Evolutionary conservation across 2,113 vertebrate species (phyloP), one percentile per base, ranked within the genome.

Genomic region (Oncorhynchus mykiss): DNA sequence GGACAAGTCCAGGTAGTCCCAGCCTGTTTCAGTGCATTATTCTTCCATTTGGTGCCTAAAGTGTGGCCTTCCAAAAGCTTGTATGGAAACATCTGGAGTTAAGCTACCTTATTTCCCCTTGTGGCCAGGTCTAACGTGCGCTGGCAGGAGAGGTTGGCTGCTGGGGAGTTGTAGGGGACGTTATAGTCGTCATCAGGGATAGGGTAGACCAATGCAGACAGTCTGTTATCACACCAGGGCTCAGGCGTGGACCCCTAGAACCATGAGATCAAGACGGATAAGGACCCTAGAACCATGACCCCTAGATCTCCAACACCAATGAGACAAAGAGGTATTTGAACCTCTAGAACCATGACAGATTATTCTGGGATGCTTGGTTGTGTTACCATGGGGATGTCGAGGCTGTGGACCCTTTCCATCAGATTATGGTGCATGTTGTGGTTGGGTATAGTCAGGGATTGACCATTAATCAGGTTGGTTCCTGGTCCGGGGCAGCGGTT

Each of bases 361-460:
- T 45, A 45, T 1, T 45, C 39, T 45, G 39, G 39, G 39, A 45
- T 45, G 39, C 39, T 9, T 45, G 39, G 39, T 45, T 11, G 9
- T 45, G 39, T 11, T 57, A 87, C 93, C 14, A 86, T 80, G 0
- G 94, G 88, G 1, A 82, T 88, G 62, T 95, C 92, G 0, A 95
- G 81, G 27, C 93, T 93, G 22, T 93, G 92, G 0, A 92, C 88
- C 4, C 91, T 80, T 11, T 72, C 71, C 3, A 92, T 90, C 3
- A 78, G n/a, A 67, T 90, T 85, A 0, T 81, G 39, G 20, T 92
- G 86, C 0, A 64, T 27, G 70, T 73, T 80, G 78, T 12, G 71
- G 34, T 49, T 48, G n/a, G 18, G 59, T n/a, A 22, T n/a, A 86
- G 75, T 78, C 18, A 73, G 12, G 80, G 82, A 1, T 73, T 84